Evolutionary conservation across 2,113 vertebrate species (phyloP).

Genomic region (Stegostoma tigrinum): DNA sequence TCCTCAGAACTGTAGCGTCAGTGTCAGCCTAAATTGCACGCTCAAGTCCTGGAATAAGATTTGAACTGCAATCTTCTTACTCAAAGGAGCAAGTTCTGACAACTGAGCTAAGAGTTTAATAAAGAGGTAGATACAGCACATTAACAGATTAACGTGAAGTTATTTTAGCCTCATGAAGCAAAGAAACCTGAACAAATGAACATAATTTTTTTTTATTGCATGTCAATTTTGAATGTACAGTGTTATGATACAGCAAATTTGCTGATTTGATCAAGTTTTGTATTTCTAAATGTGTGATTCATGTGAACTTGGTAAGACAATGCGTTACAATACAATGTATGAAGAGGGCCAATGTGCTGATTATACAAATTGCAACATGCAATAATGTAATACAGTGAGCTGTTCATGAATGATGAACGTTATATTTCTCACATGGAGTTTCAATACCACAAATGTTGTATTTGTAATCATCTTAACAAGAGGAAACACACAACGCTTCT

Average conservation of each 20-base stretch:
- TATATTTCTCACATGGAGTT: neutral
- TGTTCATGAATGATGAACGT: neutral
- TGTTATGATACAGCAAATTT: neutral
- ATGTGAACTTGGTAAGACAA: neutral
- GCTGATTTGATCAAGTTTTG: neutral
- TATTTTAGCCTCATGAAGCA: neutral
- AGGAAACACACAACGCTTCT: neutral
- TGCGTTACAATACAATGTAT: neutral
- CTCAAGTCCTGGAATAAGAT: neutral
- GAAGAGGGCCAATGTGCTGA: neutral
- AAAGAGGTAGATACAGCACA: neutral
- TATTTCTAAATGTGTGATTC: neutral
- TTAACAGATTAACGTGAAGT: neutral
- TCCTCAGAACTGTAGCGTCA: neutral
- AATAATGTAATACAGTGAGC: neutral
- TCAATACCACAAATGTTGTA: neutral
- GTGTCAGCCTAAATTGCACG: neutral
- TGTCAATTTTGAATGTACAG: neutral
- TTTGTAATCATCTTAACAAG: slow-evolving; percentile 2
- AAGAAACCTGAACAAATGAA: neutral
- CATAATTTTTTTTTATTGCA: neutral
- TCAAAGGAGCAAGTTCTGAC: neutral
- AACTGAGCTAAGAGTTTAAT: neutral
- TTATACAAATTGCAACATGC: neutral
- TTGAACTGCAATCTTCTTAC: neutral